Percentiles rank a stretch among this genome's conserved stretches.
phyloP scores from a whole-genome alignment of 1,140 invertebrate genomes.

The Argopecten irradians region DNA sequence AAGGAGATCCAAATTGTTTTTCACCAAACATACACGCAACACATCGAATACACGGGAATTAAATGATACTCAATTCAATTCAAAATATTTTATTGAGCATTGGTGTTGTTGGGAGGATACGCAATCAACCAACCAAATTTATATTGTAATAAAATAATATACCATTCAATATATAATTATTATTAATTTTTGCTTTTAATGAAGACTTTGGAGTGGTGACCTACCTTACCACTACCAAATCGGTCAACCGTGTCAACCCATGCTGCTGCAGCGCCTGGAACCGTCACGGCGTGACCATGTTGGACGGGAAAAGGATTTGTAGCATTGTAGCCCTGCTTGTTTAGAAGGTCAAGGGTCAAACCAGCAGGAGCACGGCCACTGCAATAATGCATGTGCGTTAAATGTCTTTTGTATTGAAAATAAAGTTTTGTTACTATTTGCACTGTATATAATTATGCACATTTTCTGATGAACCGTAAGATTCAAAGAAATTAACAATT shows the following conservation, averaged over 20 bases:
- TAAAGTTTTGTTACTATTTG: not conserved
- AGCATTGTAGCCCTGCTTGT: constrained; percentile 58
- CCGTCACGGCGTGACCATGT: constrained; percentile 72
- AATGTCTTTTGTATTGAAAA: not conserved
- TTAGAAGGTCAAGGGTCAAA: constrained; percentile 58
- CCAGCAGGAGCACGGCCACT: constrained; percentile 66
- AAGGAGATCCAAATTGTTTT: too few relatives aligned
- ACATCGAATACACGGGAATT: too few relatives aligned
- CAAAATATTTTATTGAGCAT: too few relatives aligned
- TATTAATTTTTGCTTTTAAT: too few relatives aligned
- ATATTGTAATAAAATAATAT: too few relatives aligned
- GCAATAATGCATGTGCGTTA: constrained; percentile 31
- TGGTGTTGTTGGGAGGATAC: too few relatives aligned
- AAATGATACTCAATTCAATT: too few relatives aligned
- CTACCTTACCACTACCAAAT: constrained; percentile 74
- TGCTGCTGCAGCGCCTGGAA: constrained; percentile 74
- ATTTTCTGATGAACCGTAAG: too few relatives aligned
- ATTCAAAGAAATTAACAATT: too few relatives aligned
- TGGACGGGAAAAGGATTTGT: constrained; percentile 56
- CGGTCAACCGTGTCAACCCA: constrained; percentile 70
- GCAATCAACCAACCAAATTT: too few relatives aligned
- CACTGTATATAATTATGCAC: not conserved
- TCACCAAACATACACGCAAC: too few relatives aligned
- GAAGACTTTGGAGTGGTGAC: not conserved
- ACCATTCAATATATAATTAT: too few relatives aligned